Conservation (phyloP, 2,797 vertebrate genomes). For the Malacoraja senta region DNA sequence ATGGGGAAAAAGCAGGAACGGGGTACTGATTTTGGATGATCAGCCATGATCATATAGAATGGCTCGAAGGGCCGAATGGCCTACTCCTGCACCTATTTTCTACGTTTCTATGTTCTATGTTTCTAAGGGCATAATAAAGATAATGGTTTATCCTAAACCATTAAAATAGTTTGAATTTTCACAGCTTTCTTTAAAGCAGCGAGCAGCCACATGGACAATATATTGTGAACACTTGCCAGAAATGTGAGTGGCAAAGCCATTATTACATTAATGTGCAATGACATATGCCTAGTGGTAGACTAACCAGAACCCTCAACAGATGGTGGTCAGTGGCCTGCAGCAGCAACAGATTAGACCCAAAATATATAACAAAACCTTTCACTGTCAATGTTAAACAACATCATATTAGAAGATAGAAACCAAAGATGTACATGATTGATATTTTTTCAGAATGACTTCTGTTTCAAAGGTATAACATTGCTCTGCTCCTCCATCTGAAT, state of each 20-base stretch:
- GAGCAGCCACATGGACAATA: neutral
- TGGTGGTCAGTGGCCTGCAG: neutral
- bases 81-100: no score
- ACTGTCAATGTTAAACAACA: neutral
- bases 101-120: no score
- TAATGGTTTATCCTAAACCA: neutral
- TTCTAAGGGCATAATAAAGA: no score
- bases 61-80: no score
- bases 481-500: neutral
- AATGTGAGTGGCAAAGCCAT: neutral
- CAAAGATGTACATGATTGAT: neutral
- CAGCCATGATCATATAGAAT: no score
- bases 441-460: neutral
- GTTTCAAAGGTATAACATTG: neutral
- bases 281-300: neutral
- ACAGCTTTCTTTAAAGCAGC: neutral
- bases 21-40: no score
- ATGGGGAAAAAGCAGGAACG: no score
- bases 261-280: neutral
- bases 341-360: slow-evolving; percentile 3
- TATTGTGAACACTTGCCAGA: neutral
- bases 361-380: neutral
- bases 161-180: neutral
- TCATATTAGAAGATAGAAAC: neutral
- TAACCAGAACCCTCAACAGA: slow-evolving; percentile 11